Conservation (phyloP, 2,888 invertebrate genomes). For the Dicranocentrus wangi region DNA sequence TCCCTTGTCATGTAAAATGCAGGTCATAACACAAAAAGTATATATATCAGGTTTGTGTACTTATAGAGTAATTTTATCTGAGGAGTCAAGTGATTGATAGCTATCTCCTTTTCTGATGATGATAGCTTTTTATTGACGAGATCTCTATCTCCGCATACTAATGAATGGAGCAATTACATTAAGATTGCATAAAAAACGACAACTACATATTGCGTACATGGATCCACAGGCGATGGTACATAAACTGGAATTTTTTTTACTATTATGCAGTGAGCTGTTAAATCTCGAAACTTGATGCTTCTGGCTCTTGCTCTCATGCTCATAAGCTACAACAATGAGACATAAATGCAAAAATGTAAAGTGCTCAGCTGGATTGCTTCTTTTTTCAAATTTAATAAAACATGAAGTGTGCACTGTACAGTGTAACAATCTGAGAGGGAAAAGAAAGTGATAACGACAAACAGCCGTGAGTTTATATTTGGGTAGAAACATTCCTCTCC, state of each 20-base stretch:
- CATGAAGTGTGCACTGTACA: neutral
- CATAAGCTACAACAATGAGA: constrained; percentile 1
- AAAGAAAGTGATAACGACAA: neutral
- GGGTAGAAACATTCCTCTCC: no score
- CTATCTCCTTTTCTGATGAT: constrained; percentile 34
- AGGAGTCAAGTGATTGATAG: constrained; percentile 36
- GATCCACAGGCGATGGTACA: neutral
- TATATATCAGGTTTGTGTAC: no score
- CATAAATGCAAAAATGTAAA: constrained; percentile 19
- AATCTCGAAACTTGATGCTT: neutral
- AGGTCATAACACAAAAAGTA: no score
- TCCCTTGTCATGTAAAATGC: no score
- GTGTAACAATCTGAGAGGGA: no score
- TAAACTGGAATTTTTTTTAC: neutral
- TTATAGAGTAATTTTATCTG: neutral
- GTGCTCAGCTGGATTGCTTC: constrained; percentile 23
- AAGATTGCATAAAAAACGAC: constrained; percentile 14
- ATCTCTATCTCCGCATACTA: constrained; percentile 43
- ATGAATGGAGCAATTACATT: constrained; percentile 43
- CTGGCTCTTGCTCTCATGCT: neutral
- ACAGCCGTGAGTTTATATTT: neutral
- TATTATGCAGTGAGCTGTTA: no score
- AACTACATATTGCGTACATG: neutral
- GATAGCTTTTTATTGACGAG: constrained; percentile 29
- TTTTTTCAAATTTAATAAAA: constrained; percentile 25